These are phyloP conservation scores for Saccostrea echinata DNA, from an alignment of 1,140 invertebrate genomes.

Conservation along the genomic window DNA sequence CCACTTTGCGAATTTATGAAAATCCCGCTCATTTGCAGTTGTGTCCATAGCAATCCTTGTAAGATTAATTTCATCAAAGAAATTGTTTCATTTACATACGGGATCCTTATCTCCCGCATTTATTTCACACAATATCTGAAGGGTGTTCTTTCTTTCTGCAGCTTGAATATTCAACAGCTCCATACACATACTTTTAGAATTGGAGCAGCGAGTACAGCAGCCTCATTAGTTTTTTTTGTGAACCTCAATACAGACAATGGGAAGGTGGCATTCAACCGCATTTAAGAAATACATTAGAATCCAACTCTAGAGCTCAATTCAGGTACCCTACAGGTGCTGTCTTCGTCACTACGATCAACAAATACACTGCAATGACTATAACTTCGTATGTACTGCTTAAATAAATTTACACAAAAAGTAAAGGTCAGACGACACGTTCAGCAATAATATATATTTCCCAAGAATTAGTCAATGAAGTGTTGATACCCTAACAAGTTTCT, in stretches of 20 bases:
- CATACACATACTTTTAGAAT: constrained; percentile 45
- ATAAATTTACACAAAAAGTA: too few species aligned
- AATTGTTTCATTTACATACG: too few species aligned
- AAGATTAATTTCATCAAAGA: background rate
- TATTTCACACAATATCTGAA: constrained; percentile 4
- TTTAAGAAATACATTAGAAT: too few species aligned
- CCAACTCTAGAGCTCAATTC: too few species aligned
- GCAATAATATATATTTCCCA: too few species aligned
- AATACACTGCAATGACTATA: too few species aligned
- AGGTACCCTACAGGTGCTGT: too few species aligned
- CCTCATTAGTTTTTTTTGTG: background rate
- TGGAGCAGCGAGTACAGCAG: constrained; percentile 44
- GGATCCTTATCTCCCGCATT: background rate
- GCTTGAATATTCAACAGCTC: background rate
- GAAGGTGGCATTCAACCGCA: constrained; percentile 43
- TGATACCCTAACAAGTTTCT: too few species aligned
- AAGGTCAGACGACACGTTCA: too few species aligned
- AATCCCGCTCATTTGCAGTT: background rate
- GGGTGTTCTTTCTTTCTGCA: background rate
- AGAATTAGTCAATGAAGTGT: too few species aligned
- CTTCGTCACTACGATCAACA: too few species aligned
- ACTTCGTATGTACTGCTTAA: too few species aligned
- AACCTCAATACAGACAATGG: constrained; percentile 17
- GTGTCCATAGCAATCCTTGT: background rate
- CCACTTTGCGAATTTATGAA: background rate